Conservation (phyloP, 2,888 invertebrate species). For the Polydrusus tereticollis region DNA sequence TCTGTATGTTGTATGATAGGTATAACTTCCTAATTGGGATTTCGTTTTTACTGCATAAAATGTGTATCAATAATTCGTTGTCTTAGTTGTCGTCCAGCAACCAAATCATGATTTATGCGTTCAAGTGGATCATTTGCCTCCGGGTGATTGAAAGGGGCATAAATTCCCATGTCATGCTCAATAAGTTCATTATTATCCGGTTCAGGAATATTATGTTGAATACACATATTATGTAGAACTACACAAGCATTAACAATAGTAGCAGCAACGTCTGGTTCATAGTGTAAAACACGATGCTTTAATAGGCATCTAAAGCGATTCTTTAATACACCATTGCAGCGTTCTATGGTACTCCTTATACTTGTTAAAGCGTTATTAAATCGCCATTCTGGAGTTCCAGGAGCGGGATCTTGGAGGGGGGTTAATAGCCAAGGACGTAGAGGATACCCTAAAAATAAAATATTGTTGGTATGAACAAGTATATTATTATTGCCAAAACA, state of each 20-base stretch:
- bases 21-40: too few species aligned
- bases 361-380: conserved; percentile 29
- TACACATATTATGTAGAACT: conserved; percentile 43
- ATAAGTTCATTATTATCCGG: not conserved
- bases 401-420: conserved; percentile 17
- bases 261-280: conserved; percentile 30
- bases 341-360: conserved; percentile 39
- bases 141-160: too few species aligned
- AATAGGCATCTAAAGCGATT: conserved; percentile 42
- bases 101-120: too few species aligned
- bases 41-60: too few species aligned
- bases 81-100: too few species aligned
- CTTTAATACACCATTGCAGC: conserved; percentile 48
- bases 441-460: conserved; percentile 34
- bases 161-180: too few species aligned
- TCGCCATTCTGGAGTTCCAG: conserved; percentile 33
- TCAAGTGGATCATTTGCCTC: too few species aligned
- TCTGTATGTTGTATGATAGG: too few species aligned
- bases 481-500: not conserved
- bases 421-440: conserved; percentile 42
- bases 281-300: conserved; percentile 46
- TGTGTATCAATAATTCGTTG: too few species aligned
- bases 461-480: too few species aligned
- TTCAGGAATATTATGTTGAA: conserved; percentile 28
- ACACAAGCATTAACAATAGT: conserved; percentile 45